Evolutionary conservation across 2,888 invertebrate genomes (phyloP).

Genomic region (Pammene fasciana): DNA sequence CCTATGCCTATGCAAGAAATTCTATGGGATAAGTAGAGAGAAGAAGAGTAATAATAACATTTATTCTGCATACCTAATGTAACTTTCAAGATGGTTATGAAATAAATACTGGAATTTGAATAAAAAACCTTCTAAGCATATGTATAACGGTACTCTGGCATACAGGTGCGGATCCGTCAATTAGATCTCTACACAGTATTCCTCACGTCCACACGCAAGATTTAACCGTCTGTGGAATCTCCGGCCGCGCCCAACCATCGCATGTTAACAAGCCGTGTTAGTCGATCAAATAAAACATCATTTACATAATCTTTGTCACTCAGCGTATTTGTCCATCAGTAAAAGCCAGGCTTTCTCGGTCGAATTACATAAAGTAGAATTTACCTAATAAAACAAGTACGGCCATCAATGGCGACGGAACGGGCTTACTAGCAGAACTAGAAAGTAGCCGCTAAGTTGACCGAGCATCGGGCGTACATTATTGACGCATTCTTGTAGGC

Average conservation of each 20-base stretch:
- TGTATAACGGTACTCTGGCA: not conserved
- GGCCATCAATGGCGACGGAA: constrained; percentile 40
- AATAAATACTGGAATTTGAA: not conserved
- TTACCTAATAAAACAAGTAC: constrained; percentile 42
- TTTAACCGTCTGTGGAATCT: constrained; percentile 21
- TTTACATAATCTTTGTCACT: constrained; percentile 33
- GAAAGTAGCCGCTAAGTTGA: constrained; percentile 51
- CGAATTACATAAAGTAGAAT: constrained; percentile 41
- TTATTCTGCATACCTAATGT: no score
- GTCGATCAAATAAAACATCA: constrained; percentile 33
- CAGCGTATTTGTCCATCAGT: constrained; percentile 28
- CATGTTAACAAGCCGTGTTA: constrained; percentile 37
- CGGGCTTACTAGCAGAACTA: constrained; percentile 44
- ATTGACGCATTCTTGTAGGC: constrained; percentile 69
- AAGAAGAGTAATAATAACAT: no score
- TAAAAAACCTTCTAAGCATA: not conserved
- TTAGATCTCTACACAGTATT: constrained; percentile 13
- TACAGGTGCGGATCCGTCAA: not conserved
- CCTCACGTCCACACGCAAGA: constrained; percentile 16
- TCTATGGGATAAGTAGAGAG: no score
- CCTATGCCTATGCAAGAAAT: no score
- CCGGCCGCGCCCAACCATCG: constrained; percentile 14
- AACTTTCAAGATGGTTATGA: not conserved
- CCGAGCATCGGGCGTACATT: constrained; percentile 54
- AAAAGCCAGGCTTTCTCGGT: constrained; percentile 34